phyloP scores from a whole-genome alignment of 2,113 vertebrate genomes.

The Lophius piscatorius region DNA sequence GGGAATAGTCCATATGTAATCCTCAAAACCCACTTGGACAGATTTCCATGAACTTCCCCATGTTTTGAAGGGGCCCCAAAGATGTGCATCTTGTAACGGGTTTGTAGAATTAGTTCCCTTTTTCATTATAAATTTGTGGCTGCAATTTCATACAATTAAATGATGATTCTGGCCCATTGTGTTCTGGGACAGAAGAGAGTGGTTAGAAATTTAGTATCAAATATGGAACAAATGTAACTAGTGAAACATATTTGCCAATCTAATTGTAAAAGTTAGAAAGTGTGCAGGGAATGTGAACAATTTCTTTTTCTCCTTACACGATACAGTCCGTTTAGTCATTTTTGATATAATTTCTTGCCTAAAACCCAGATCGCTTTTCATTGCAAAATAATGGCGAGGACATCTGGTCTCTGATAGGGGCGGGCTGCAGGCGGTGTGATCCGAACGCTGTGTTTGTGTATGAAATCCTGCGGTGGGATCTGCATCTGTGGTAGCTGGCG shows the following conservation, averaged over 20 bases:
- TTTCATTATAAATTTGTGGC: neutral
- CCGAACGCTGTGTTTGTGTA: constrained; percentile 71
- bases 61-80: too few relatives aligned
- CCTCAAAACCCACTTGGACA: too few relatives aligned
- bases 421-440: constrained; percentile 47
- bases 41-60: too few relatives aligned
- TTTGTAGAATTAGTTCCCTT: neutral
- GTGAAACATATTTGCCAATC: constrained; percentile 14
- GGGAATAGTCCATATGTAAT: too few relatives aligned
- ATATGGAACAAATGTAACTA: neutral
- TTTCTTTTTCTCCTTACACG: too few relatives aligned
- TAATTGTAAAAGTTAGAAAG: too few relatives aligned
- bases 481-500: constrained; percentile 69
- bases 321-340: too few relatives aligned
- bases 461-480: constrained; percentile 68
- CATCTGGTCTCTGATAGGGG: constrained; percentile 55
- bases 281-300: too few relatives aligned
- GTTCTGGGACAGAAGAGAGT: neutral
- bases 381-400: constrained; percentile 40
- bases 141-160: neutral
- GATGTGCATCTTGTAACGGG: too few relatives aligned
- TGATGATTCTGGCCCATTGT: too few relatives aligned
- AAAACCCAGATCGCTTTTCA: too few relatives aligned
- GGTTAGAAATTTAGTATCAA: neutral
- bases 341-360: too few relatives aligned